phyloP scores from a whole-genome alignment of 2,797 vertebrate species.

The Meriones psammophilus region DNA sequence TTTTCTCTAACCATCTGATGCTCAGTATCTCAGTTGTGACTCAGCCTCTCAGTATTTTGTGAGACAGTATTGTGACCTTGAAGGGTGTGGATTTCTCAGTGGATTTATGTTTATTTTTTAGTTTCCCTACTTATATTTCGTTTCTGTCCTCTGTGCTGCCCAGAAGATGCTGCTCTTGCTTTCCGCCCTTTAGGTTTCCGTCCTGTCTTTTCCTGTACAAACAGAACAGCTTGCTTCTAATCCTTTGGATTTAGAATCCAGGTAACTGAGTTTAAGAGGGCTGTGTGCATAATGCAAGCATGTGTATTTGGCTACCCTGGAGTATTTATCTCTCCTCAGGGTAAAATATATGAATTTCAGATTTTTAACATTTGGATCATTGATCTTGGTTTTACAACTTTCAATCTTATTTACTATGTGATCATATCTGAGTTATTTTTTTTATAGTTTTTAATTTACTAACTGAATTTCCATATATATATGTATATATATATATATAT shows the following conservation, averaged over 20 bases:
- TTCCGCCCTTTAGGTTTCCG: background rate
- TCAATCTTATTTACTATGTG: constrained; percentile 11
- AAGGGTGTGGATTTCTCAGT: background rate
- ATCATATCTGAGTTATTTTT: background rate
- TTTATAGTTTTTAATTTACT: constrained; percentile 7
- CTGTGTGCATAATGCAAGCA: background rate
- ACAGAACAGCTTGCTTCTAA: constrained; percentile 18
- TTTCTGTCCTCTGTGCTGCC: background rate
- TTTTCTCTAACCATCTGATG: constrained; percentile 36
- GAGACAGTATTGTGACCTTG: background rate
- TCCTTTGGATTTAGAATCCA: background rate
- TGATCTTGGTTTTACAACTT: constrained; percentile 39
- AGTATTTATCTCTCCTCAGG: constrained; percentile 25
- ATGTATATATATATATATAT: constrained; percentile 23
- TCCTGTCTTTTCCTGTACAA: background rate
- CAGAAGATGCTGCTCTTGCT: background rate
- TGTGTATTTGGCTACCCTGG: background rate
- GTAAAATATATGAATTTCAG: constrained; percentile 50
- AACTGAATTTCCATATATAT: constrained; percentile 59
- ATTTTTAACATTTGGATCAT: constrained; percentile 2
- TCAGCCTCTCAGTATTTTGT: background rate
- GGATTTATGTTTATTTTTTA: background rate
- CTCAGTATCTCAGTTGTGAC: background rate
- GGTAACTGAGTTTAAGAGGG: background rate
- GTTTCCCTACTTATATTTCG: constrained; percentile 17